Evolutionary conservation across 2,113 vertebrate species (phyloP).

Genomic region (Lamprologus ornatipinnis): DNA sequence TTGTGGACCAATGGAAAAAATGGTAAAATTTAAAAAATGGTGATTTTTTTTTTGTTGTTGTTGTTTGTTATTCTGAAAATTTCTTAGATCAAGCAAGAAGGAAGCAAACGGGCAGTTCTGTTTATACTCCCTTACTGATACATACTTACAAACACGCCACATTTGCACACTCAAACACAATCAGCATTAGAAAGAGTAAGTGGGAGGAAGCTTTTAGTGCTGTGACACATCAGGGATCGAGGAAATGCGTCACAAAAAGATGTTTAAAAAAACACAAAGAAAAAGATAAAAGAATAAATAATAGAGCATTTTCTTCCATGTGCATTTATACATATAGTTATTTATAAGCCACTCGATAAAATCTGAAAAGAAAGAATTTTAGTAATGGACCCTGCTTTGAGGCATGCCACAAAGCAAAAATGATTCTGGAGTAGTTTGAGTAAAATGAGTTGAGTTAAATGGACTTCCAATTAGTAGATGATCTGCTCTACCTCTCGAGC

Average conservation of each 20-base stretch:
- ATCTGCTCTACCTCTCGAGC: not conserved
- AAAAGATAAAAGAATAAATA: not conserved
- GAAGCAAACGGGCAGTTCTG: not conserved
- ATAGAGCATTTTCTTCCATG: not conserved
- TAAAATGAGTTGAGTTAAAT: not conserved
- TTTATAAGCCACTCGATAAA: not conserved
- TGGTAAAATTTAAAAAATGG: not conserved
- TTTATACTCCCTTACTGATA: not conserved
- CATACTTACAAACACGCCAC: not conserved
- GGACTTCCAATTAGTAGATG: not conserved
- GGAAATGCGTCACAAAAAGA: not conserved
- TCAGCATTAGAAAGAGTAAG: not conserved
- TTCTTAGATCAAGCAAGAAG: not conserved
- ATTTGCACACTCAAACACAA: not conserved
- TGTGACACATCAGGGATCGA: not conserved
- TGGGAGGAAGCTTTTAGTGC: not conserved
- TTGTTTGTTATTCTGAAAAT: not conserved
- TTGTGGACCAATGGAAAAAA: not conserved
- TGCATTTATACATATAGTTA: not conserved
- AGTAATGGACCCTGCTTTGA: not conserved
- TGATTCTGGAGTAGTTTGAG: not conserved
- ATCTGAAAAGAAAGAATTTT: not conserved
- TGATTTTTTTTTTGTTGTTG: not conserved
- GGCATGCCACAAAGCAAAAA: not conserved
- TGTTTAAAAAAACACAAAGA: not conserved